Evolutionary conservation across 2,113 vertebrate species (phyloP).

Genomic region (Channa argus): DNA sequence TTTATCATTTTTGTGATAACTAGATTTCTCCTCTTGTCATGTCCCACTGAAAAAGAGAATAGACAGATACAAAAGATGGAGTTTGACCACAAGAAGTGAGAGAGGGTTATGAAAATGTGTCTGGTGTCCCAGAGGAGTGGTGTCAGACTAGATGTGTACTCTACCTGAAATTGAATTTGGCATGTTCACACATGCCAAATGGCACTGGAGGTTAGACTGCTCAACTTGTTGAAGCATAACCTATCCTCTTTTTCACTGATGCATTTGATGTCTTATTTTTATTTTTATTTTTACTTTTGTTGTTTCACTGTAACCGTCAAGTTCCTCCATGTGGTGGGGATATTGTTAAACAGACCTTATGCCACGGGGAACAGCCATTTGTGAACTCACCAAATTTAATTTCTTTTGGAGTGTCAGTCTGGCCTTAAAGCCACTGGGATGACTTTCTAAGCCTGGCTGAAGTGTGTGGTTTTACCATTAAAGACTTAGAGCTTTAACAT

Average conservation of each 20-base stretch:
- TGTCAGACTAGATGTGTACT: constrained; percentile 31
- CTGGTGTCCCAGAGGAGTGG: constrained; percentile 36
- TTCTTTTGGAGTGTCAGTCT: constrained; percentile 3
- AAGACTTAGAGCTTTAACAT: constrained; percentile 29
- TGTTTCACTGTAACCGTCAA: constrained; percentile 44
- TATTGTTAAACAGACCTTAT: constrained; percentile 42
- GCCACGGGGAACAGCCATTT: constrained; percentile 31
- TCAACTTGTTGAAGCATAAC: constrained; percentile 23
- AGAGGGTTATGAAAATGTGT: constrained; percentile 18
- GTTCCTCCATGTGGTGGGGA: constrained; percentile 58
- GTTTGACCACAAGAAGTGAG: constrained; percentile 13
- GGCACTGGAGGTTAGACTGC: constrained; percentile 10
- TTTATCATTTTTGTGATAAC: neutral
- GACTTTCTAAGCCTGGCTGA: constrained; percentile 33
- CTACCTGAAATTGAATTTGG: constrained; percentile 41
- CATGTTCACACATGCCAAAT: constrained; percentile 45
- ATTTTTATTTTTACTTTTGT: constrained; percentile 3
- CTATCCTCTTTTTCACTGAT: neutral
- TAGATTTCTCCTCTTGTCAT: constrained; percentile 7
- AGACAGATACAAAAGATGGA: constrained; percentile 16
- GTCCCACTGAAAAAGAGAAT: neutral
- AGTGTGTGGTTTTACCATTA: constrained; percentile 23
- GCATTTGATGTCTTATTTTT: neutral
- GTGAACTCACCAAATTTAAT: constrained; percentile 28
- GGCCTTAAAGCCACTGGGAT: constrained; percentile 18